These are phyloP conservation scores for Tipula confusa DNA, from an alignment of 2,888 invertebrate genomes.

Conservation along the genomic window DNA sequence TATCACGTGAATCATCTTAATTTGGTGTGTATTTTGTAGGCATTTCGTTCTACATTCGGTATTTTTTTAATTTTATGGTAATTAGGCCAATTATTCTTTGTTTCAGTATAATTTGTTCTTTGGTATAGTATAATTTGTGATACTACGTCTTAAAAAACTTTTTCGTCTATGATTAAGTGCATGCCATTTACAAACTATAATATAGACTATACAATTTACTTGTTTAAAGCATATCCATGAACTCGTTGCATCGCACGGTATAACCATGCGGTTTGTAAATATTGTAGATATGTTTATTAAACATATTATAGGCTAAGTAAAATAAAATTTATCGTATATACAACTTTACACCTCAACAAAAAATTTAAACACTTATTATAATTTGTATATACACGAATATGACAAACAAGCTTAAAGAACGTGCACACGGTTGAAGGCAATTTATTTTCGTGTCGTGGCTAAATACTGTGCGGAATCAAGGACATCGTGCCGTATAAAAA, in stretches of 20 bases:
- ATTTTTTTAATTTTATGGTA: neutral
- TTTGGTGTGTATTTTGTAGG: neutral
- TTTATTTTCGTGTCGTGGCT: neutral
- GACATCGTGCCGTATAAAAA: neutral
- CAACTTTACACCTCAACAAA: neutral
- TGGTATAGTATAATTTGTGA: neutral
- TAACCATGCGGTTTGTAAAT: neutral
- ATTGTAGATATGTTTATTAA: neutral
- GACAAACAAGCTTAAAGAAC: neutral
- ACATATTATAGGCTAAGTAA: neutral
- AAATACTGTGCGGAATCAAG: conserved; percentile 15
- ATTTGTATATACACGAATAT: neutral
- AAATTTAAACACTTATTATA: neutral
- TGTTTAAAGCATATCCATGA: neutral
- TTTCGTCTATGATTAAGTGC: neutral
- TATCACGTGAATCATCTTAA: neutral
- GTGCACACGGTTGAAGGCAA: neutral
- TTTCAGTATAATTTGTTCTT: neutral
- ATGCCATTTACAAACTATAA: neutral
- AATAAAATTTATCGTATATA: neutral
- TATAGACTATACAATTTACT: too few species aligned
- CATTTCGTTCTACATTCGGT: neutral
- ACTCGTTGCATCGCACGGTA: neutral
- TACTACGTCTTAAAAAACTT: neutral
- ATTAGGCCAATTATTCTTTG: neutral